Base-by-base conservation (phyloP, 2,797 vertebrate species). In the Heteromormyrus szaboi region DNA sequence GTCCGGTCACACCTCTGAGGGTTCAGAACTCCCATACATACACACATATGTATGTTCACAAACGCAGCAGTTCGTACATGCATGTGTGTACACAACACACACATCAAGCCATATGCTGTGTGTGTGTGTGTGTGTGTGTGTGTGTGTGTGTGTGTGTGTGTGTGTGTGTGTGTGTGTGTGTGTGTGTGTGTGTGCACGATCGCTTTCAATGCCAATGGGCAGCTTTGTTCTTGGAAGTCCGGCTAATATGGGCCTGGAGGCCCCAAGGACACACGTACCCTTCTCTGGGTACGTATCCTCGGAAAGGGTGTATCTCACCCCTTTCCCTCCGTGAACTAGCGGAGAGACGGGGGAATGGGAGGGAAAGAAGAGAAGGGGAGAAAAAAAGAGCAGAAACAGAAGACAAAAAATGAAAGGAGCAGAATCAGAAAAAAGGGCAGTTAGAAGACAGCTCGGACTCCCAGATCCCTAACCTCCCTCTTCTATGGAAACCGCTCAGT, bases 211-310 rank as follows among this genome's bases (percentile, higher is more conserved):
- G 53, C 62, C 81, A 86, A 88, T 48, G 89, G 91, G 90, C 91
- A 92, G 91, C 89, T 92, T 91, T 91, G 88, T 91, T 92, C 88
- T 92, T 89, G 90, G 88, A 88, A 86, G 91, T 93, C 92, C 91
- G 88, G 88, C 90, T 22, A 29, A 65, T 94, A 93, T 94, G 93
- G 91, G 87, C 87, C 91, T 92, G 88, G 92, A 91, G 41, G 41
- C 37, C 83, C 92, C 94, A 91, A 89, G 91, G 88, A 90, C 92
- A 85, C 95, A 99, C 98, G 91, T 99, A 99, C 98, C 98, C 98
- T 99, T 99, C 91, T 99, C 98, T 95, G 98, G 98, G 98, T 97
- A 99, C 96, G 97, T 97, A 95, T 99, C 98, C 97, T 99, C 98
- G 97, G 97, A 99, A 98, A 97, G 97, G 95, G 98, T 98, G 97